Conservation (phyloP, 2,113 vertebrate genomes). For the Rallus limicola region DNA sequence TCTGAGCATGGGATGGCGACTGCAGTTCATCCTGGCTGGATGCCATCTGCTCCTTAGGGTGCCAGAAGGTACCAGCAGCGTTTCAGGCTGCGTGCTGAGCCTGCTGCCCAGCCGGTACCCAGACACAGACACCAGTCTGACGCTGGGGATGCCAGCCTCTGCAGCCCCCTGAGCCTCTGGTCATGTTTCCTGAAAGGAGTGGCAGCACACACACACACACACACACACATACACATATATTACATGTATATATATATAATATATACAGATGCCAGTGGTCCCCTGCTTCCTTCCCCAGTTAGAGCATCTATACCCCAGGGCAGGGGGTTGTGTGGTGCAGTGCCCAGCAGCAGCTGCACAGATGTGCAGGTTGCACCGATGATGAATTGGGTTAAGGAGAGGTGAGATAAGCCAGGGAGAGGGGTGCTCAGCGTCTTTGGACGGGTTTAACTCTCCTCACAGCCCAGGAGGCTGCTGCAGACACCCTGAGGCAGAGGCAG, state of each 20-base stretch:
- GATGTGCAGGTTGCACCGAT: neutral
- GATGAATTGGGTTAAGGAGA: neutral
- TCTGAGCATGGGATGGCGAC: neutral
- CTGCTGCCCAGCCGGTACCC: too few species aligned
- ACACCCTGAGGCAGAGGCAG: neutral
- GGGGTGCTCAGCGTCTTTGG: neutral
- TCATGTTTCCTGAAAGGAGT: neutral
- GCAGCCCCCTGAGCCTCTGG: accelerated
- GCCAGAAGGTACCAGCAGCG: neutral
- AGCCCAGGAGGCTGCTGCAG: neutral
- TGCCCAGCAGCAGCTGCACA: neutral
- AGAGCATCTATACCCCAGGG: neutral
- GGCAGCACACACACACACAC: too few species aligned
- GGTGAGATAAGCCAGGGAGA: neutral
- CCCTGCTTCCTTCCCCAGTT: neutral
- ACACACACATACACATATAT: too few species aligned
- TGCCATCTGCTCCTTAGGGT: neutral
- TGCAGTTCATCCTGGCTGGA: neutral
- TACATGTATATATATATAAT: too few species aligned
- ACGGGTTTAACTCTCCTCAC: neutral
- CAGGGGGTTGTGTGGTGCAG: neutral
- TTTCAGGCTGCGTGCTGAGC: neutral
- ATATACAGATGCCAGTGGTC: neutral
- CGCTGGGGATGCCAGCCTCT: accelerated
- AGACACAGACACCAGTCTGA: neutral